A percentile compares a stretch with the other conserved stretches of the same genome.
These are phyloP conservation scores for Ceratitis capitata DNA, from an alignment of 1,140 invertebrate genomes.

Conservation along the genomic window DNA sequence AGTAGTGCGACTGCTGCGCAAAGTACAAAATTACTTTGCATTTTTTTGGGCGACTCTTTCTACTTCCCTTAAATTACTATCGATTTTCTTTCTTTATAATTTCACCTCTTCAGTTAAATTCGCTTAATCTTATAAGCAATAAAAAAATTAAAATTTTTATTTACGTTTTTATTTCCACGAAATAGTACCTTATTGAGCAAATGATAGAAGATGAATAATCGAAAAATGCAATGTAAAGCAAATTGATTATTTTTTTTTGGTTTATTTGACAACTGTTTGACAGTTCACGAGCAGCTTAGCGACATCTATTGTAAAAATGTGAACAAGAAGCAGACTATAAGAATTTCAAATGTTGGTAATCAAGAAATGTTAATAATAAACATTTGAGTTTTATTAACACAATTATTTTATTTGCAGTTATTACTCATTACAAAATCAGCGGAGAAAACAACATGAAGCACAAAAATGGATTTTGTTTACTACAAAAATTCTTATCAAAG, in stretches of 20 bases:
- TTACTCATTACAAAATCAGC: too few relatives aligned
- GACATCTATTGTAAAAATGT: neutral
- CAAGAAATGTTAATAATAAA: too few relatives aligned
- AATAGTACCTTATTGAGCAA: neutral
- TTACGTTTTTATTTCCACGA: neutral
- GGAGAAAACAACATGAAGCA: too few relatives aligned
- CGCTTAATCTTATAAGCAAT: neutral
- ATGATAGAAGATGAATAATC: slow-evolving; percentile 33
- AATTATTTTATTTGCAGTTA: too few relatives aligned
- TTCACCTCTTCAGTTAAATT: neutral
- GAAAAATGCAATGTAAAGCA: neutral
- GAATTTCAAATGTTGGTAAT: too few relatives aligned
- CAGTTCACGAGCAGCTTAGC: neutral
- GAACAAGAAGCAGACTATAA: too few relatives aligned
- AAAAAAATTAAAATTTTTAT: neutral
- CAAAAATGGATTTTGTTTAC: too few relatives aligned
- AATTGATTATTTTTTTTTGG: neutral
- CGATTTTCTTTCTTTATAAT: neutral
- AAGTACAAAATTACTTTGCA: neutral
- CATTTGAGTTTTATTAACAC: too few relatives aligned
- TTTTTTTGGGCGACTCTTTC: neutral
- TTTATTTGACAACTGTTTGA: neutral
- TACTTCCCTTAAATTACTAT: neutral
- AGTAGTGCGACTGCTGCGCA: slow-evolving; percentile 5
- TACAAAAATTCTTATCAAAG: too few relatives aligned